phyloP scores from a whole-genome alignment of 2,797 vertebrate genomes.

The Acropternis orthonyx region DNA sequence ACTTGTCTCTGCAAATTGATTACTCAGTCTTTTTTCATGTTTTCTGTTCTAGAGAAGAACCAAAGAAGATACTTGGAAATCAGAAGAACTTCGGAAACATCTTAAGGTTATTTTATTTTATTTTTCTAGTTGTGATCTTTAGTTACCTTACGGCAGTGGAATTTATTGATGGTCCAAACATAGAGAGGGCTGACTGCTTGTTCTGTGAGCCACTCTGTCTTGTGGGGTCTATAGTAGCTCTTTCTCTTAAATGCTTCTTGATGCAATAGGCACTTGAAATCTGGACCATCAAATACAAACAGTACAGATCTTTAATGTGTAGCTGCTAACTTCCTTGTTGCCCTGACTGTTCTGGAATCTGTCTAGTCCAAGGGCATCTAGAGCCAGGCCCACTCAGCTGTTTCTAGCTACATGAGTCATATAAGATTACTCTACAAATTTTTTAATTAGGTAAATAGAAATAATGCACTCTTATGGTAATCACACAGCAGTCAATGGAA shows the following conservation, averaged over 20 bases:
- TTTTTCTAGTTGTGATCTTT: background rate
- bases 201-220: background rate
- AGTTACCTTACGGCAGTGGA: background rate
- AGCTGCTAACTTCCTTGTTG: background rate
- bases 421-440: background rate
- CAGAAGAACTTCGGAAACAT: constrained; percentile 87
- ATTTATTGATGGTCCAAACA: background rate
- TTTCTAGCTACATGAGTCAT: background rate
- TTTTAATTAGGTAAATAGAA: background rate
- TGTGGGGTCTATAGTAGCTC: background rate
- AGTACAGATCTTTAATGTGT: background rate
- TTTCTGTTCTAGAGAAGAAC: constrained; percentile 80
- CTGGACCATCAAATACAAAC: background rate
- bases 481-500: background rate
- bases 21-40: background rate
- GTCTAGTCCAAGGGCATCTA: background rate
- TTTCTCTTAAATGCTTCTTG: background rate
- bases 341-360: background rate
- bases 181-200: background rate
- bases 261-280: background rate
- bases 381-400: background rate
- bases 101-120: constrained; percentile 77
- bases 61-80: constrained; percentile 94
- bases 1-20: background rate
- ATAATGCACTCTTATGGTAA: background rate